Conservation (phyloP, 2,113 vertebrate genomes). For the Ursus arctos region DNA sequence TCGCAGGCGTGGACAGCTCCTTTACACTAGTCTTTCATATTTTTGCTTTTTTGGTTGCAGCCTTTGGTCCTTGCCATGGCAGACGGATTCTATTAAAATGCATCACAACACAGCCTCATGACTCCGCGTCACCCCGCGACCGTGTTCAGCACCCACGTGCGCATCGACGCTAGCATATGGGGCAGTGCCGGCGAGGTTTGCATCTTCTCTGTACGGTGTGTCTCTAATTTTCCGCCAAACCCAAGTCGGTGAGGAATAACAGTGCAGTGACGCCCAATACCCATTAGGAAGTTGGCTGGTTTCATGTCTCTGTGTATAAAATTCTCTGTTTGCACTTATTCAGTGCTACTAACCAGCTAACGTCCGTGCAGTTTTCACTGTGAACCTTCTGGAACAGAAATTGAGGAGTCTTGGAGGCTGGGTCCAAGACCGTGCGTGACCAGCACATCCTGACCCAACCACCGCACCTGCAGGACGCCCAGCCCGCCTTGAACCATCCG, state of each 20-base stretch:
- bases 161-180: constrained; percentile 99
- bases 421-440: constrained; percentile 99
- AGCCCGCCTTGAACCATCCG: constrained; percentile 99
- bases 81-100: constrained; percentile 99
- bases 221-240: constrained; percentile 99
- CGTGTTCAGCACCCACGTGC: constrained; percentile 98
- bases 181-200: constrained; percentile 98
- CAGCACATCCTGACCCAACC: constrained; percentile 99
- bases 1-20: neutral
- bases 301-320: constrained; percentile 99
- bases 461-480: constrained; percentile 98
- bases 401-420: constrained; percentile 98
- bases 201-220: constrained; percentile 99
- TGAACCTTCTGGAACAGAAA: constrained; percentile 99
- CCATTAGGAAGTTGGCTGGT: constrained; percentile 99
- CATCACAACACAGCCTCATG: constrained; percentile 99
- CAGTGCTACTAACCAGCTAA: constrained; percentile 99
- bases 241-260: constrained; percentile 99
- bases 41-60: neutral
- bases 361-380: constrained; percentile 99
- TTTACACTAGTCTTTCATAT: neutral
- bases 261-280: constrained; percentile 99
- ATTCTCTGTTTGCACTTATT: constrained; percentile 99
- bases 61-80: constrained; percentile 99
- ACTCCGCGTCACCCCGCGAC: constrained; percentile 99